Base-by-base conservation (phyloP, 2,113 vertebrate genomes). In the Heloderma charlesbogerti region DNA sequence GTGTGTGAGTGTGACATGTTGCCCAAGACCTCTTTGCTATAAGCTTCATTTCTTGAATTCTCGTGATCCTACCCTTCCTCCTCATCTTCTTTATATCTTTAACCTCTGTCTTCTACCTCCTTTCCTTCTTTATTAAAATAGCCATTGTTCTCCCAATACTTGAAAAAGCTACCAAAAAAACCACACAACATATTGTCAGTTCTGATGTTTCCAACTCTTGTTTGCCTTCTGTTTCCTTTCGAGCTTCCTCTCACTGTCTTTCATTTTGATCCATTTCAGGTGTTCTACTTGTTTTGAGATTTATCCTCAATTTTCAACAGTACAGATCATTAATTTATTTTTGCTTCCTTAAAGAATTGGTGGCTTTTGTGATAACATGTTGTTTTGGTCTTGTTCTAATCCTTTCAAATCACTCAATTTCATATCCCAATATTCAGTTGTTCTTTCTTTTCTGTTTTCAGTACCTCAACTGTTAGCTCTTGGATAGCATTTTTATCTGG, bases 1-100 rank as follows among this genome's bases (percentile, higher is more conserved):
- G 54, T 12, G 8, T 6, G 0, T 0, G 13, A 4, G 0, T 6
- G 0, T 0, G 13, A 4, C 0, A 34, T 31, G 18, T 9, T 0
- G 12, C 9, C 71, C 37, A 45, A 9, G 54, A 34, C 0, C 31
- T 40, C 3, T 48, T 20, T 40, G 3, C 4, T 13, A 0, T 18
- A 0, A 6, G 0, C 37, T 18, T 27, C 16, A 10, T 66, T 37
- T 25, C 31, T 18, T 57, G 15, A n/a, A 27, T 43, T 63, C 6
- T 84, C 66, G 34, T 20, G 27, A 45, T 31, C 16, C n/a, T 66
- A 20, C 43, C 13, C 40, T 54, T 34, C 29, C 4, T 51, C 31
- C 48, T 40, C 16, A 84, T 69, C 57, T 40, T 43, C 27, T 86
- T 72, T 67, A 40, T 82, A 67, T 67, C 60, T 66, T 84, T 45